These are phyloP conservation scores for Hypercompe scribonia DNA, from an alignment of 2,888 invertebrate species.

Conservation along the genomic window DNA sequence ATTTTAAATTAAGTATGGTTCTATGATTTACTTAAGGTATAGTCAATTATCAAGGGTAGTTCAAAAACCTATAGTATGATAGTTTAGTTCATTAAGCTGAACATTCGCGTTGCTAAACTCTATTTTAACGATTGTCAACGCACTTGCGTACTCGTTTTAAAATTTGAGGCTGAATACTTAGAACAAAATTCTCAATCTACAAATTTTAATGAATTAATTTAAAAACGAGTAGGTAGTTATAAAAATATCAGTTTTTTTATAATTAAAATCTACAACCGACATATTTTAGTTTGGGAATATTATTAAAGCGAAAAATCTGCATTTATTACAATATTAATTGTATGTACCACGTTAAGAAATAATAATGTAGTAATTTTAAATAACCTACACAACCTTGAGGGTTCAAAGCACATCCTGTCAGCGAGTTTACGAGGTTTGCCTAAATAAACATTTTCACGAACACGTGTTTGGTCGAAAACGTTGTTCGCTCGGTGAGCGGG, in stretches of 20 bases:
- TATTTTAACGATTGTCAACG: not conserved
- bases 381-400: conserved; percentile 80
- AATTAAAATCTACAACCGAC: not conserved
- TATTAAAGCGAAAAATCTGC: not conserved
- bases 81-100: no score
- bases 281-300: not conserved
- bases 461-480: conserved; percentile 76
- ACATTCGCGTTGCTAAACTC: not conserved
- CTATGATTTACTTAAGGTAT: no score
- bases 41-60: not conserved
- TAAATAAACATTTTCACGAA: conserved; percentile 81
- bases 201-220: not conserved
- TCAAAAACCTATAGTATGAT: not conserved
- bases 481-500: conserved; percentile 51
- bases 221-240: not conserved
- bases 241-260: not conserved
- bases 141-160: not conserved
- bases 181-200: not conserved
- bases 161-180: not conserved
- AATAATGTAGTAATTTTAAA: conserved; percentile 61
- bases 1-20: not conserved
- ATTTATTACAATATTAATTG: conserved; percentile 4
- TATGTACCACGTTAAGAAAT: conserved; percentile 31
- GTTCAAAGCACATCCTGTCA: conserved; percentile 83
- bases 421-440: conserved; percentile 80